Base-by-base conservation (phyloP, 1,140 invertebrate genomes). In the Philopotamus ludificatus region DNA sequence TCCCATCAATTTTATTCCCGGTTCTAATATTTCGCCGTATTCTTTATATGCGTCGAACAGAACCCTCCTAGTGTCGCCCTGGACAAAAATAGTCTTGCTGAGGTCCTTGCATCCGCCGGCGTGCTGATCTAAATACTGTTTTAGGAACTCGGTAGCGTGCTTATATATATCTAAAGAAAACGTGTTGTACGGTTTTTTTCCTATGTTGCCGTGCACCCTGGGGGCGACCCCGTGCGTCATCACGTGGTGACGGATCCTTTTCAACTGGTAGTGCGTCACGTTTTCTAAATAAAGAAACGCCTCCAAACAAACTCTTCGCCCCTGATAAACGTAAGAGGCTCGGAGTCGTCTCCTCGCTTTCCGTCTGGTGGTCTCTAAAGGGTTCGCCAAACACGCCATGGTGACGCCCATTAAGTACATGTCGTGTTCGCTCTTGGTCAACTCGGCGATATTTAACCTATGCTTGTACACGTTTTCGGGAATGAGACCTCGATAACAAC, bases 401-500 rank as follows among this genome's bases (percentile, higher is more conserved):
- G 88, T 90, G 15, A 92, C 85, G 41, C 89, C 89, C 89, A 90
- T 90, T 63, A 90, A 76, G 72, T 90, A 90, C 85, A 88, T 87
- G 71, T 87, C 86, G 74, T 85, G 85, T 74, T 90, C 88, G 66
- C 85, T 86, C 72, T 89, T 89, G 1, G 87, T 90, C 16, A 91
- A 74, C 74, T 91, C 89, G 1, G 89, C 89, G 63, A 91, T 90
- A 70, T 91, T 91, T 8, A 91, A 72, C 63, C 89, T 78, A 71
- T 91, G 89, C 34, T 85, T 84, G 73, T 89, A 91, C 1, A 91
- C 89, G 66, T 82, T 83, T 67, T 89, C 88, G 2, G 88, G 82
- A 74, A 87, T 89, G 22, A 91, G 76, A 7, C 85, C 85, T 63
- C 83, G 78, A 71, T 91, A 91, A 71, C 89, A 91, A 71, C 86